Evolutionary conservation across 1,140 invertebrate species (phyloP), one percentile per base, ranked within the genome.

Genomic region (Trichogramma pretiosum): DNA sequence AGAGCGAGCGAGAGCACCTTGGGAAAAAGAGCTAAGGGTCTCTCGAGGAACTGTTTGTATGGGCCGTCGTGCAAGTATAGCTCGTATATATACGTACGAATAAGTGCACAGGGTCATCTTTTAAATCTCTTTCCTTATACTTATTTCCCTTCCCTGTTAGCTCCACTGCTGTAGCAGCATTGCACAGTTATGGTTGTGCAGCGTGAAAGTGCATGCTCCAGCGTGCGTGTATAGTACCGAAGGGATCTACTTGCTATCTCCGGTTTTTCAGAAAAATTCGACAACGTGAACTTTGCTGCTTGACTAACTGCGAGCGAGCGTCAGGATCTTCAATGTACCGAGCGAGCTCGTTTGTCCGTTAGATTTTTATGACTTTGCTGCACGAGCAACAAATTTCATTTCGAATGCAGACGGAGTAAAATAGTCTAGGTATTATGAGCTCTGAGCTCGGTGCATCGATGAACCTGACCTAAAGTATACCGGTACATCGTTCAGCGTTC

Each of bases 221-320:
- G 16, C 13, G 2, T 18, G 9, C 3, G 10, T 30, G 24, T 4
- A 43, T 34, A 32, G 43, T 37, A 14, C 24, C 11, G 13, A 16
- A 32, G 33, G 13, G n/a, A 32, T 19, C 24, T n/a, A n/a, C n/a
- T n/a, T n/a, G n/a, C n/a, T n/a, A n/a, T n/a, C n/a, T n/a, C n/a
- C n/a, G 28, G 13, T 36, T 51, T 46, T 51, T 18, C 32, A n/a
- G 18, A 46, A 46, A 51, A 46, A 46, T 51, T 32, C 49, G 49
- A 46, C 46, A 36, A 28, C 1, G 42, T 34, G 5, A 3, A 4
- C 13, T 44, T 10, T 19, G 23, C 14, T 22, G 14, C 17, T n/a
- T n/a, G n/a, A n/a, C n/a, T n/a, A n/a, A n/a, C n/a, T n/a, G n/a
- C n/a, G 35, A 40, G 14, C n/a, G 38, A 40, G 4, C 13, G 16